A percentile compares a stretch with the other conserved stretches of the same genome.
Evolutionary conservation across 2,113 vertebrate species (phyloP).

Genomic region (Microcebus tavaratra): DNA sequence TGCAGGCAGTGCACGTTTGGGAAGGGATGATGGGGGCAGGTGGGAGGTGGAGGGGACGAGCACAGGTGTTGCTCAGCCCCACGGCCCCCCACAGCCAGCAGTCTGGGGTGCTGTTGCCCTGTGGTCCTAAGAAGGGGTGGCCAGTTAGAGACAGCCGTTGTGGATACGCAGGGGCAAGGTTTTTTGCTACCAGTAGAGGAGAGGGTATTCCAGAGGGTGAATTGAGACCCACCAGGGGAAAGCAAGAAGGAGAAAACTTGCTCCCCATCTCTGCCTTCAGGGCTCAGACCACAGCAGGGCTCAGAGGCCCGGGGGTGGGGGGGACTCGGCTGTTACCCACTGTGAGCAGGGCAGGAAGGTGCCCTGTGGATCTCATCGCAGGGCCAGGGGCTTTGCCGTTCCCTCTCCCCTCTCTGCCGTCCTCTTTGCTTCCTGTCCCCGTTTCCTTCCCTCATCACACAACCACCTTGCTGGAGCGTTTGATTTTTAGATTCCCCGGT

Average conservation of each 20-base stretch:
- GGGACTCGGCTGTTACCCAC: background rate
- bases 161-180: background rate
- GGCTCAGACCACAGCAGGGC: background rate
- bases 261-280: background rate
- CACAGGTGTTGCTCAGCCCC: background rate
- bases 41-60: background rate
- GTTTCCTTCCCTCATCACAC: background rate
- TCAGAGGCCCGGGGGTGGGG: background rate
- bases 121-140: background rate
- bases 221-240: background rate
- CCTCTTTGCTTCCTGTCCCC: background rate
- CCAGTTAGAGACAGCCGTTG: background rate
- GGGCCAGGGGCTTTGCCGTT: background rate
- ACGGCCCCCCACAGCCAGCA: background rate
- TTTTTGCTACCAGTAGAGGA: background rate
- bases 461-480: background rate
- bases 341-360: background rate
- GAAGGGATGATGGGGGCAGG: conserved; percentile 27
- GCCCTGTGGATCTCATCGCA: background rate
- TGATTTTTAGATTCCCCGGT: background rate
- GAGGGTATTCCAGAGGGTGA: background rate
- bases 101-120: background rate
- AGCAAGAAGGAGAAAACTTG: background rate
- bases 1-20: conserved; percentile 61
- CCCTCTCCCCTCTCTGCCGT: background rate